Conservation (phyloP, 2,888 invertebrate species). For the Chouioia cunea region DNA sequence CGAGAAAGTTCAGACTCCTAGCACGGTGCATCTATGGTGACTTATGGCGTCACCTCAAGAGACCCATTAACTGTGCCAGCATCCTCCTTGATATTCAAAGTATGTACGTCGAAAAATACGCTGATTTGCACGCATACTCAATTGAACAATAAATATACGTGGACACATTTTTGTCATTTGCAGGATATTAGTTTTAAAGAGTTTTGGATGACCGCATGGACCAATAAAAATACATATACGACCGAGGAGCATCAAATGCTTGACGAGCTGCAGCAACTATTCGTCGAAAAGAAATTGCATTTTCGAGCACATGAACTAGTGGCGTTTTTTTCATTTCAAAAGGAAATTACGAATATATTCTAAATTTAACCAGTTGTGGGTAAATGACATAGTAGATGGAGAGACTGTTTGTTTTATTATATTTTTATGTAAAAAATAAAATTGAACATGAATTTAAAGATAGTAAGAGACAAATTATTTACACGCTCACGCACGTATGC, state of each 20-base stretch:
- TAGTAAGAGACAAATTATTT: no score
- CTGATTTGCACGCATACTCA: no score
- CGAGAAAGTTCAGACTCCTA: conserved; percentile 83
- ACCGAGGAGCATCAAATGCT: conserved; percentile 81
- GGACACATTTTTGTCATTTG: conserved; percentile 20
- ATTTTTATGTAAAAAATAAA: background rate
- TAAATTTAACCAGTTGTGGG: conserved; percentile 67
- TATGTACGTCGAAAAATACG: conserved; percentile 45
- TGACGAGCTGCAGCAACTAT: conserved; percentile 78
- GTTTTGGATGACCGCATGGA: conserved; percentile 95
- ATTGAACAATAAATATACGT: no score
- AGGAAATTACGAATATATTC: conserved; percentile 82
- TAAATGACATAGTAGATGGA: conserved; percentile 8
- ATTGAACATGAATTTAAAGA: no score
- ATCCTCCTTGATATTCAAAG: conserved; percentile 84
- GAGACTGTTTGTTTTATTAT: background rate
- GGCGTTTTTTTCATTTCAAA: conserved; percentile 79
- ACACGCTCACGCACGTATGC: no score
- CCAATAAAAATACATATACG: conserved; percentile 71
- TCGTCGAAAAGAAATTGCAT: conserved; percentile 77
- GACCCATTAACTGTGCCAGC: conserved; percentile 88
- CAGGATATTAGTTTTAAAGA: conserved; percentile 80
- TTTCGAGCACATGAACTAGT: conserved; percentile 81
- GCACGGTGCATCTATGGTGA: conserved; percentile 84
- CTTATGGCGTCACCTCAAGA: conserved; percentile 95